Conservation (phyloP, 2,888 invertebrate species). For the Antitype chi region DNA sequence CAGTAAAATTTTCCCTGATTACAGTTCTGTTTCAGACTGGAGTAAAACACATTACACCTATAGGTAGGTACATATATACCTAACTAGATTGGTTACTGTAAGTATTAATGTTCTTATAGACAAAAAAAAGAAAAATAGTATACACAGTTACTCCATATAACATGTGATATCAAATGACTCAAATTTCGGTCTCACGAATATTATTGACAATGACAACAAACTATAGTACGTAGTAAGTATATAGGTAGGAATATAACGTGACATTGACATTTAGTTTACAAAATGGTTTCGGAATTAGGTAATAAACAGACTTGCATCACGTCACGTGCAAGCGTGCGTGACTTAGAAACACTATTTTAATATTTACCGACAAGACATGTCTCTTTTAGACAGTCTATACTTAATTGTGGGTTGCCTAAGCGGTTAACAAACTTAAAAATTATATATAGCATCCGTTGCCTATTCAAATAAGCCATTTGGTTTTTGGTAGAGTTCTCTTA, state of each 20-base stretch:
- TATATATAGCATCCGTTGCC: no score
- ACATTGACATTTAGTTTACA: constrained; percentile 62
- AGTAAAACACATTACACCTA: no score
- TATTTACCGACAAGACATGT: constrained; percentile 31
- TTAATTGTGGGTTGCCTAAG: constrained; percentile 19
- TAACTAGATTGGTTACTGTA: constrained; percentile 4
- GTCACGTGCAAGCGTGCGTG: constrained; percentile 58
- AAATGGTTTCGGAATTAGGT: constrained; percentile 56
- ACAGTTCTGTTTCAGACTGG: no score
- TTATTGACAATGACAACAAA: constrained; percentile 41
- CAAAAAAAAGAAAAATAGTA: constrained; percentile 17
- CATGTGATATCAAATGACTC: constrained; percentile 35
- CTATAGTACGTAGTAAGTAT: constrained; percentile 12
- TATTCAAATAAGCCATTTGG: not conserved
- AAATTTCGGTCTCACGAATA: constrained; percentile 52
- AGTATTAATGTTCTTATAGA: no score
- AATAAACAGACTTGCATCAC: constrained; percentile 36
- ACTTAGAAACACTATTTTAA: constrained; percentile 49
- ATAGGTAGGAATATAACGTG: constrained; percentile 34
- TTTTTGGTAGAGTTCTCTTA: not conserved
- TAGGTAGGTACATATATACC: no score
- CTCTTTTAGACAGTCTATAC: not conserved
- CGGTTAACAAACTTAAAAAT: constrained; percentile 3
- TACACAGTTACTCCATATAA: constrained; percentile 22
- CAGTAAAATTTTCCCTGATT: no score